Evolutionary conservation across 2,797 vertebrate species (phyloP), one percentile per base, ranked within the genome.

Genomic region (Rallus crepitans): DNA sequence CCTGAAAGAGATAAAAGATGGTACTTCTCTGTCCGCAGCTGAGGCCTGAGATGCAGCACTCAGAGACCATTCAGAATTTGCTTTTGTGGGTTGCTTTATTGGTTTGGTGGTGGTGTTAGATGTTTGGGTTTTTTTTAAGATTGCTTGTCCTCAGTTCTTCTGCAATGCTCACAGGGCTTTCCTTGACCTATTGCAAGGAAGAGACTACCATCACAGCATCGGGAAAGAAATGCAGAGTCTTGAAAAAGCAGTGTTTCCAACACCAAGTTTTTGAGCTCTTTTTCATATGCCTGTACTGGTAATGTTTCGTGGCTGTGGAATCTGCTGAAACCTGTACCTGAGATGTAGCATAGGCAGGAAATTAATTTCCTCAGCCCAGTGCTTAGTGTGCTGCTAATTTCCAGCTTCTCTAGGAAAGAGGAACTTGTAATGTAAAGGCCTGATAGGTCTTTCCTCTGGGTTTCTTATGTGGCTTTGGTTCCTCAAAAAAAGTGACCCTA

Each of bases 261-360:
- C 11, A 3, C 53, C 48, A 57, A 12, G 6, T 64, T 75, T 86
- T 69, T 15, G 53, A 45, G 15, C 5, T 71, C 3, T 19, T 78
- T 81, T 66, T 23, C 1, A 0, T 82, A 2, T 15, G 12, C 45
- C 25, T 81, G 2, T 25, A 20, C 21, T 61, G 40, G 39, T 73
- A 77, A 52, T 73, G 56, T 72, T 93, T 88, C 24, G 68, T 25
- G 47, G 47, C 30, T 0, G 0, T 47, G 45, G 87, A 78, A 86
- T 94, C 91, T 94, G 87, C 61, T 82, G 91, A 72, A 88, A 87
- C 63, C 61, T 83, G 73, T 47, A 88, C 19, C 21, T 3, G 5
- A 55, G 53, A 70, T 39, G 35, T 65, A 53, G 68, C 23, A 35
- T 28, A 59, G 61, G 72, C 77, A 71, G 55, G 72, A 88, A 76